Percentiles rank a stretch among this genome's conserved stretches.
Evolutionary conservation across 2,797 vertebrate species (phyloP).

Genomic region (Poeciliopsis turneri): DNA sequence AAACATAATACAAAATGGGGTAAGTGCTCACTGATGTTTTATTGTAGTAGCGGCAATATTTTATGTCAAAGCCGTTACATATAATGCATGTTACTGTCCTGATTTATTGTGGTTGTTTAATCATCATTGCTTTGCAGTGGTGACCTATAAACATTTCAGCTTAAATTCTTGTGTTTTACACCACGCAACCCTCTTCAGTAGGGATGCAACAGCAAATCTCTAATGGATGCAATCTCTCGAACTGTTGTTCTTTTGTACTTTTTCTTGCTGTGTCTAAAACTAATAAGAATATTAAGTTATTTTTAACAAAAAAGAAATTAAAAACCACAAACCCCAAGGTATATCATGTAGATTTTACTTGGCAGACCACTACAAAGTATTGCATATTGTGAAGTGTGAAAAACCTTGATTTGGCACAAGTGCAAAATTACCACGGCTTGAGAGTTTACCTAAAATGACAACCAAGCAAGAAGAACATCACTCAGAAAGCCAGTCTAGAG

Average conservation of each 20-base stretch:
- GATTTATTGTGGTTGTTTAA: constrained; percentile 40
- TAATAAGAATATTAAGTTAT: background rate
- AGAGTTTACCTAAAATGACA: background rate
- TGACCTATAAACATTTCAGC: constrained; percentile 42
- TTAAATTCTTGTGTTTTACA: constrained; percentile 34
- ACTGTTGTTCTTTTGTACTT: background rate
- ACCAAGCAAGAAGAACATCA: background rate
- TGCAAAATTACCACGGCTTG: background rate
- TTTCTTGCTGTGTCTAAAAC: background rate
- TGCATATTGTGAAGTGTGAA: background rate
- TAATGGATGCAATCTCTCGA: background rate
- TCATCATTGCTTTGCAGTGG: constrained; percentile 43
- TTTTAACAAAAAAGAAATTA: too few relatives aligned
- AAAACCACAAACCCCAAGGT: background rate
- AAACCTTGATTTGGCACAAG: background rate
- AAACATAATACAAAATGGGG: constrained; percentile 33
- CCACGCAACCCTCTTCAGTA: constrained; percentile 18
- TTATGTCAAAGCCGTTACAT: constrained; percentile 31
- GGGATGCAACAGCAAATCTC: constrained; percentile 38
- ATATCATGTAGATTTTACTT: background rate
- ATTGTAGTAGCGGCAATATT: constrained; percentile 29
- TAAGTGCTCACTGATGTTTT: constrained; percentile 15
- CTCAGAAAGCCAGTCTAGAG: background rate
- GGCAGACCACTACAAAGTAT: background rate
- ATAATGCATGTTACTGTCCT: constrained; percentile 33